phyloP scores from a whole-genome alignment of 2,113 vertebrate species.

The Callithrix jacchus region DNA sequence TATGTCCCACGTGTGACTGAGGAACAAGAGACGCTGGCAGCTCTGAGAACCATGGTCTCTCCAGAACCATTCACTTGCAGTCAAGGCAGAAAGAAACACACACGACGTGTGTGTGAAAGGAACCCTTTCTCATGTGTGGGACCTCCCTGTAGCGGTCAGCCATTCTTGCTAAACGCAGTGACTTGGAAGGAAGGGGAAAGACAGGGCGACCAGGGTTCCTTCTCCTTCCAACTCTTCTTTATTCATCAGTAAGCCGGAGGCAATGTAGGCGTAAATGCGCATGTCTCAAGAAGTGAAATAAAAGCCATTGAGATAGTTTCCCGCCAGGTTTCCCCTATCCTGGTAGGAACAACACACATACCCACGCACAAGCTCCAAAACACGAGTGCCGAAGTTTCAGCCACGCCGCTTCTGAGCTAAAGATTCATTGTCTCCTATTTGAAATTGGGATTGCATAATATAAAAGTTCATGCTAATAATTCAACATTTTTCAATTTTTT shows the following conservation, averaged over 20 bases:
- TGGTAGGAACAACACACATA: fast-evolving
- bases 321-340: fast-evolving
- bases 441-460: neutral
- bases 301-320: fast-evolving
- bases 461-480: neutral
- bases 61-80: neutral
- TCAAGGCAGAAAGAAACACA: too few relatives aligned
- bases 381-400: fast-evolving
- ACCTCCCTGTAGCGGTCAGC: fast-evolving
- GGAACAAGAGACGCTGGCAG: neutral
- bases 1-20: fast-evolving
- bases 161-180: neutral
- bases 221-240: fast-evolving
- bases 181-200: neutral
- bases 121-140: fast-evolving
- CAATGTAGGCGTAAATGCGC: fast-evolving
- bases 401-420: neutral
- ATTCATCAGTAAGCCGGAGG: fast-evolving
- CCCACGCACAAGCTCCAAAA: fast-evolving
- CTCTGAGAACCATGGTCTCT: neutral
- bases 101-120: too few relatives aligned
- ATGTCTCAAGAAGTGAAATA: fast-evolving
- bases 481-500: neutral
- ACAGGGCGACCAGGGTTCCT: fast-evolving
- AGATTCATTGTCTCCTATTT: neutral